Evolutionary conservation across 1,140 invertebrate species (phyloP).

Genomic region (Ostrea denselamellosa): DNA sequence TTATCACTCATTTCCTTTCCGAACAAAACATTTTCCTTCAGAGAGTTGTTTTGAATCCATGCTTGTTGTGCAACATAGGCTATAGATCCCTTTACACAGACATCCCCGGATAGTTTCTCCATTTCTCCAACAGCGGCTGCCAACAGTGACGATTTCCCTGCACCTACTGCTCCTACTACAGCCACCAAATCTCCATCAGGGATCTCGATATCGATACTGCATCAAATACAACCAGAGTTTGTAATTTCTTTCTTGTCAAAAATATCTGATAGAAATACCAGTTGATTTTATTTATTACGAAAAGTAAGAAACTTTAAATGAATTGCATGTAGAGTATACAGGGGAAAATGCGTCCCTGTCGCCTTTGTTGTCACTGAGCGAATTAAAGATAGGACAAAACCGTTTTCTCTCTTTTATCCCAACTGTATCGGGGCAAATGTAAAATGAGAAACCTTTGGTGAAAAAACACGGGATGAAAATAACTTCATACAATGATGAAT

Average conservation of each 20-base stretch:
- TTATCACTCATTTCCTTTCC: constrained; percentile 81
- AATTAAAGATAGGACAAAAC: too few relatives aligned
- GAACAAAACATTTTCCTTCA: constrained; percentile 92
- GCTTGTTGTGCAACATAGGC: constrained; percentile 91
- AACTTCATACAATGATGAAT: not conserved
- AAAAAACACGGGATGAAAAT: too few relatives aligned
- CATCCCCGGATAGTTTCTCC: constrained; percentile 77
- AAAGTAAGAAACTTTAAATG: too few relatives aligned
- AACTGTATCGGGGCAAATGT: too few relatives aligned
- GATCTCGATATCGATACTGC: constrained; percentile 69
- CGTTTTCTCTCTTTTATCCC: too few relatives aligned
- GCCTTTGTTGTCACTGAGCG: too few relatives aligned
- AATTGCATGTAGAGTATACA: too few relatives aligned
- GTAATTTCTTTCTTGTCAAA: too few relatives aligned
- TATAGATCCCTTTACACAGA: constrained; percentile 83
- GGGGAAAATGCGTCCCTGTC: too few relatives aligned
- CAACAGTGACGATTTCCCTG: constrained; percentile 85
- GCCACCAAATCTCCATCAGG: constrained; percentile 75
- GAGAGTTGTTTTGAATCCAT: constrained; percentile 90
- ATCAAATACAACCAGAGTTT: constrained; percentile 19
- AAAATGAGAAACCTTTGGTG: too few relatives aligned
- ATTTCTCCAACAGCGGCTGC: constrained; percentile 82
- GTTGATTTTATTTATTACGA: not conserved
- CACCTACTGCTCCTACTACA: constrained; percentile 83
- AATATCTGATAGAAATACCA: not conserved